A percentile compares a stretch with the other conserved stretches of the same genome.
These are phyloP conservation scores for Axea sp. DNA, from an alignment of 2,888 invertebrate genomes.

Conservation along the genomic window DNA sequence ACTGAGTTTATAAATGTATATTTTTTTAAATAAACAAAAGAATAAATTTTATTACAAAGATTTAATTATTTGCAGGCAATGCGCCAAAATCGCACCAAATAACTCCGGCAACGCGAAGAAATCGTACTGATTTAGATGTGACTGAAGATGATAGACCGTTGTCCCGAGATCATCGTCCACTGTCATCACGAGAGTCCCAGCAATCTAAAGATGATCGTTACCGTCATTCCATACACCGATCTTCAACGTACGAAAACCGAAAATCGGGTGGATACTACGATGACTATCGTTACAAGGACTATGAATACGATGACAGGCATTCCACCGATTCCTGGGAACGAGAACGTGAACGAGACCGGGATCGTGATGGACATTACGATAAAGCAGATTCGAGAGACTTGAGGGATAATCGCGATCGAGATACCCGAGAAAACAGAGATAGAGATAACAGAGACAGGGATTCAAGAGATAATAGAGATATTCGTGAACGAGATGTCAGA, in stretches of 20 bases:
- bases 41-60: too few species aligned
- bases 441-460: conserved; percentile 68
- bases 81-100: conserved; percentile 70
- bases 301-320: conserved; percentile 77
- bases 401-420: conserved; percentile 63
- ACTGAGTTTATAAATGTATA: too few species aligned
- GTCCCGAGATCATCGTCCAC: conserved; percentile 61
- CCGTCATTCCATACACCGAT: conserved; percentile 70
- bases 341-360: conserved; percentile 65
- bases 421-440: conserved; percentile 61
- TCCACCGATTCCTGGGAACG: conserved; percentile 75
- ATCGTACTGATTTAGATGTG: conserved; percentile 75
- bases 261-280: conserved; percentile 70
- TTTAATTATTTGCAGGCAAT: conserved; percentile 63
- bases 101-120: conserved; percentile 71
- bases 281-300: conserved; percentile 73
- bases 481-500: conserved; percentile 52
- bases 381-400: conserved; percentile 67
- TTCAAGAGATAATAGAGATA: conserved; percentile 45
- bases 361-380: conserved; percentile 75
- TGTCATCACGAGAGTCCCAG: conserved; percentile 65
- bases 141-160: conserved; percentile 74
- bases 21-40: too few species aligned
- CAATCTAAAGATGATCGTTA: conserved; percentile 73
- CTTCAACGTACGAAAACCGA: conserved; percentile 69